A percentile compares a stretch with the other conserved stretches of the same genome.
phyloP scores from a whole-genome alignment of 1,140 invertebrate species.

The Panonychus citri region DNA sequence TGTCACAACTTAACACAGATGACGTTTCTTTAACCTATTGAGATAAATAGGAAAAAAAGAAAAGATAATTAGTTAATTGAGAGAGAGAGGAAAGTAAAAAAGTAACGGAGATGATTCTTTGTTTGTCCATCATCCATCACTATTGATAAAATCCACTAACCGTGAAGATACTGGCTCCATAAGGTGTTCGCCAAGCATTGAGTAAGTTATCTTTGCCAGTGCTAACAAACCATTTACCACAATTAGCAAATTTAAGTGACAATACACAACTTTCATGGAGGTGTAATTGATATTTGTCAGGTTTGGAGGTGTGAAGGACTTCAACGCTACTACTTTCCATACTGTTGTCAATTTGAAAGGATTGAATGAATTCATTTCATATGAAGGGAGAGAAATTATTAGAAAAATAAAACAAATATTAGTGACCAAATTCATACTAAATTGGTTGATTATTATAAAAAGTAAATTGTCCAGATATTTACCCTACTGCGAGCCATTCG shows the following conservation, averaged over 20 bases:
- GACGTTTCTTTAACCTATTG: constrained; percentile 77
- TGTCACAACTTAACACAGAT: constrained; percentile 94
- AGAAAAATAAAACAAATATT: too few relatives aligned
- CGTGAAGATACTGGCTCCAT: constrained; percentile 92
- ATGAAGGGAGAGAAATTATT: too few relatives aligned
- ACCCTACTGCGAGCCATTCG: constrained; percentile 1
- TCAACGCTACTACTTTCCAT: constrained; percentile 97
- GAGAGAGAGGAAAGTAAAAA: too few relatives aligned
- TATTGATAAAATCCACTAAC: not conserved
- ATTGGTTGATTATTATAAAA: too few relatives aligned
- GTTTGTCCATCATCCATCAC: too few relatives aligned
- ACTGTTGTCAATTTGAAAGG: constrained; percentile 11
- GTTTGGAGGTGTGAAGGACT: constrained; percentile 68
- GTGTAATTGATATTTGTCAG: constrained; percentile 91
- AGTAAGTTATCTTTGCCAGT: constrained; percentile 96
- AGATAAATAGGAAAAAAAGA: not conserved
- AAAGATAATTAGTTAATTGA: too few relatives aligned
- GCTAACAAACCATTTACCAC: constrained; percentile 96
- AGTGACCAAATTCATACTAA: not conserved
- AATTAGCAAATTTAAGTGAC: constrained; percentile 80
- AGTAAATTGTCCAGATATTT: constrained; percentile 2
- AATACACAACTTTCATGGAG: constrained; percentile 94
- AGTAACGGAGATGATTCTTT: too few relatives aligned
- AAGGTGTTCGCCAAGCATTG: constrained; percentile 89
- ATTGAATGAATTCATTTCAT: too few relatives aligned